A percentile compares a stretch with the other conserved stretches of the same genome.
These are phyloP conservation scores for Drosophila ananassae DNA, from an alignment of 1,140 invertebrate species.

Conservation along the genomic window DNA sequence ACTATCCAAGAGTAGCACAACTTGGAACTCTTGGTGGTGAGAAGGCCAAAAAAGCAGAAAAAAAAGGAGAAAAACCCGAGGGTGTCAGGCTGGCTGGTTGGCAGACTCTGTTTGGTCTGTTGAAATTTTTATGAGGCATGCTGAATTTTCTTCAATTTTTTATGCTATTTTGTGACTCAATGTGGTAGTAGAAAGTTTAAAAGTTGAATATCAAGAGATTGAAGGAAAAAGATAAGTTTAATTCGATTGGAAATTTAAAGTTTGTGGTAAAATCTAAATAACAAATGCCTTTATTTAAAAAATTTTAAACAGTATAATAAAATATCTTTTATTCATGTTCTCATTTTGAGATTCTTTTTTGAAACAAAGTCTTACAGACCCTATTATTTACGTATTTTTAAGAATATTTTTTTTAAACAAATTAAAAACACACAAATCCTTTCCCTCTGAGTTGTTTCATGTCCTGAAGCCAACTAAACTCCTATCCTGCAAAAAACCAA, in stretches of 20 bases:
- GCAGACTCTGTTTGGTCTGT: constrained; percentile 47
- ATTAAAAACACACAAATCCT: too few species aligned
- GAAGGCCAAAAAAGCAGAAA: neutral
- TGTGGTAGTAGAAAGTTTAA: constrained; percentile 21
- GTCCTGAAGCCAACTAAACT: constrained; percentile 33
- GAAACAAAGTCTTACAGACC: too few species aligned
- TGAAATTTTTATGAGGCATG: constrained; percentile 73
- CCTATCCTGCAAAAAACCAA: neutral
- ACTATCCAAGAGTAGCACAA: constrained; percentile 41
- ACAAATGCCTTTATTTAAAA: neutral
- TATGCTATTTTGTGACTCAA: constrained; percentile 4
- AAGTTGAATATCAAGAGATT: constrained; percentile 3
- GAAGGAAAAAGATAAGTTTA: neutral
- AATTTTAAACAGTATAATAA: neutral
- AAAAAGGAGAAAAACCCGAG: neutral
- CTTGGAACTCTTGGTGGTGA: constrained; percentile 8
- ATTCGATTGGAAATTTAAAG: neutral
- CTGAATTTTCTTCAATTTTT: constrained; percentile 20
- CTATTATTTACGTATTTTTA: neutral
- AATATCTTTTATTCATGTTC: neutral
- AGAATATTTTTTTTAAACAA: too few species aligned
- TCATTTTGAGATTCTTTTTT: too few species aligned
- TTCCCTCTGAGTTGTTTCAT: constrained; percentile 11
- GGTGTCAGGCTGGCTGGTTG: constrained; percentile 34
- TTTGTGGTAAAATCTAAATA: neutral